Evolutionary conservation across 2,888 invertebrate species (phyloP).

Genomic region (Apamea crenata): DNA sequence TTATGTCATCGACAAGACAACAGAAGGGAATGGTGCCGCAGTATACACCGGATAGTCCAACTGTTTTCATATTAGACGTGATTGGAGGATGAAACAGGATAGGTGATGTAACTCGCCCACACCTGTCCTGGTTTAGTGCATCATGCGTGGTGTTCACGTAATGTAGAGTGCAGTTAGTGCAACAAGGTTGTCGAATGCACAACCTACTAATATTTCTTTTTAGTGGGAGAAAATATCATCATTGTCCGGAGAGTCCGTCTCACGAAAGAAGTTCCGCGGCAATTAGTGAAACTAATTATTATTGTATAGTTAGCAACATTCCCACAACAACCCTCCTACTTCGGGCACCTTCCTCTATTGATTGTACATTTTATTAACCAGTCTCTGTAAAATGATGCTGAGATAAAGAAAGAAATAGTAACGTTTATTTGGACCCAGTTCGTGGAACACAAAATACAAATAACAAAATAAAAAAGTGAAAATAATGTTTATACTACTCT

Average conservation of each 20-base stretch:
- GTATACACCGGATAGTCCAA: slow-evolving; percentile 37
- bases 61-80: slow-evolving; percentile 26
- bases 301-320: background rate
- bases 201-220: background rate
- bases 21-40: slow-evolving; percentile 7
- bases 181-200: slow-evolving; percentile 27
- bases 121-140: slow-evolving; percentile 14
- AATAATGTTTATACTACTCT: background rate
- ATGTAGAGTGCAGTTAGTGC: slow-evolving; percentile 8
- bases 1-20: slow-evolving; percentile 29
- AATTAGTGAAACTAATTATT: background rate
- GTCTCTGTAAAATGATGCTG: background rate
- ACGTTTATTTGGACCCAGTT: background rate
- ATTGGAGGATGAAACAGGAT: slow-evolving; percentile 42
- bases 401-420: background rate
- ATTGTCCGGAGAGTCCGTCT: background rate
- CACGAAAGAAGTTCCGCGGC: background rate
- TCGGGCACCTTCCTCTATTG: background rate
- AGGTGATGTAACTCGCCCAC: slow-evolving; percentile 51
- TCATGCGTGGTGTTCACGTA: slow-evolving; percentile 8
- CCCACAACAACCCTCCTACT: too few species aligned
- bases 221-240: background rate
- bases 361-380: background rate
- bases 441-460: background rate
- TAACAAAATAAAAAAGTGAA: background rate